phyloP scores from a whole-genome alignment of 2,797 vertebrate species.

The Coracias cyanogaster region DNA sequence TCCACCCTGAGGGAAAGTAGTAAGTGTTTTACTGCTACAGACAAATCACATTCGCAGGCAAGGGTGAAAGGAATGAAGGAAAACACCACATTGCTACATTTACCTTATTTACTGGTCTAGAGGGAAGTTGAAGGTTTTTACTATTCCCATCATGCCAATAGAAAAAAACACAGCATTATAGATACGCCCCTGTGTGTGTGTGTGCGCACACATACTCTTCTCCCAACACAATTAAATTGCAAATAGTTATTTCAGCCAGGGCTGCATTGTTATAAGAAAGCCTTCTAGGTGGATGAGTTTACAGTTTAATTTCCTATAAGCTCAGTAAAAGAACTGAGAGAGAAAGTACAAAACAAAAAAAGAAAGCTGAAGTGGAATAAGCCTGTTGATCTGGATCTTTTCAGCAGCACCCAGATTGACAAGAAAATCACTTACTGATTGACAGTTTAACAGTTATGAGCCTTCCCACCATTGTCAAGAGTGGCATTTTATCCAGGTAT shows the following conservation, averaged over 20 bases:
- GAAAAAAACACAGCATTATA: background rate
- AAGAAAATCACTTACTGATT: background rate
- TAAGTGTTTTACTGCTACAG: background rate
- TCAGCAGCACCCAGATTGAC: background rate
- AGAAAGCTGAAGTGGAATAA: background rate
- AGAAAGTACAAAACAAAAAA: background rate
- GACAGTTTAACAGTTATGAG: background rate
- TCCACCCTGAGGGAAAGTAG: background rate
- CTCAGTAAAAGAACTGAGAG: background rate
- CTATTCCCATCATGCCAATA: background rate
- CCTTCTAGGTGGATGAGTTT: background rate
- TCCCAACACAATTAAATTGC: background rate
- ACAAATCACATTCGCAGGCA: background rate
- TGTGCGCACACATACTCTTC: background rate
- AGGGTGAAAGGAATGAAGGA: background rate
- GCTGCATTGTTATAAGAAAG: background rate
- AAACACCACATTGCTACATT: background rate
- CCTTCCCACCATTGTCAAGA: background rate
- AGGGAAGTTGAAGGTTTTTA: background rate
- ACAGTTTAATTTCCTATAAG: background rate
- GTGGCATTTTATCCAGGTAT: background rate
- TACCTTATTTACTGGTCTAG: background rate
- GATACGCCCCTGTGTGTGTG: background rate
- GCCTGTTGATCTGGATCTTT: background rate
- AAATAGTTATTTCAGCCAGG: background rate